These are phyloP conservation scores for Dipodomys ordii DNA, from an alignment of 2,113 vertebrate species.

Conservation along the genomic window DNA sequence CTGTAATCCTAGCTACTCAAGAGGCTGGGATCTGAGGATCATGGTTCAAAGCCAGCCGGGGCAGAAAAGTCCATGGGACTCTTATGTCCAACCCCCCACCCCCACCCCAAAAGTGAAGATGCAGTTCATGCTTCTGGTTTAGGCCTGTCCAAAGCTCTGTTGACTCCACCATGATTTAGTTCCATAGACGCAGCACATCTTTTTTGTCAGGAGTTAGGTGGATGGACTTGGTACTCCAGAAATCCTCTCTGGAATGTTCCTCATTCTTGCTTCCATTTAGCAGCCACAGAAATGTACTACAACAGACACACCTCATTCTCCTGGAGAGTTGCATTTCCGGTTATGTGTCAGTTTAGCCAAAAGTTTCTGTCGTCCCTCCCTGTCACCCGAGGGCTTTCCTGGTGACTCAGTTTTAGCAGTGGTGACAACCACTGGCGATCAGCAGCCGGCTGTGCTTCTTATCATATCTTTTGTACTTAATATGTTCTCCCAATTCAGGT, in stretches of 20 bases:
- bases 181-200: background rate
- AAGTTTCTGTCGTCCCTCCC: background rate
- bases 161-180: background rate
- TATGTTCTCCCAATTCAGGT: background rate
- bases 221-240: background rate
- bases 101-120: background rate
- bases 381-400: background rate
- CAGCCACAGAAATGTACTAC: background rate
- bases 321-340: background rate
- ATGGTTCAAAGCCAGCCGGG: no score
- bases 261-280: conserved; percentile 1
- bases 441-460: background rate
- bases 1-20: no score
- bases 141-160: background rate
- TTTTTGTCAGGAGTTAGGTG: background rate
- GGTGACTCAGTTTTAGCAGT: conserved; percentile 34
- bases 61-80: no score
- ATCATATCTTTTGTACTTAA: background rate
- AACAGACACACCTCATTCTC: background rate
- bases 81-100: no score
- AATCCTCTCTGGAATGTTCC: conserved; percentile 52
- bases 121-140: background rate
- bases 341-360: background rate
- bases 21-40: no score
- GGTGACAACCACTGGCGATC: background rate